Conservation (phyloP, 2,888 invertebrate genomes). For the Conus canariensis region DNA sequence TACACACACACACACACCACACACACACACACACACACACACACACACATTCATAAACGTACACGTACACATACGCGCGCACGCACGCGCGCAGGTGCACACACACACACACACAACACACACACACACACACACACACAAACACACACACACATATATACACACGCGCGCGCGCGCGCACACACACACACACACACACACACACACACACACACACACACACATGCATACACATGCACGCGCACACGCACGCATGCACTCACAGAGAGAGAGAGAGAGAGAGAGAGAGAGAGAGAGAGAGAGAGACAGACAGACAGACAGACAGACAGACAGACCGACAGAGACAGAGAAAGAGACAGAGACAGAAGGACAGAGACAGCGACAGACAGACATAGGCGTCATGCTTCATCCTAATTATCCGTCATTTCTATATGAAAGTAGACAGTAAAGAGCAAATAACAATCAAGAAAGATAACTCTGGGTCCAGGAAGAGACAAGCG, state of each 20-base stretch:
- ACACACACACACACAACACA: constrained; percentile 21
- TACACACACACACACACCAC: neutral
- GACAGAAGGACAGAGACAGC: no score
- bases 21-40: constrained; percentile 21
- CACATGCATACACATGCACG: neutral
- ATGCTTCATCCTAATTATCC: no score
- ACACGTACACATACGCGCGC: neutral
- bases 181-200: constrained; percentile 26
- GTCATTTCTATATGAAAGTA: no score
- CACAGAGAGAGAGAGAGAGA: neutral
- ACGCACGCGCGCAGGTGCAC: neutral
- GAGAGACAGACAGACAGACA: no score
- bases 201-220: constrained; percentile 8
- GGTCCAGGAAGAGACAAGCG: no score
- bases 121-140: constrained; percentile 2
- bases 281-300: no score
- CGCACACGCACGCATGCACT: neutral
- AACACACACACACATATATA: neutral
- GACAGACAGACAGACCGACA: no score
- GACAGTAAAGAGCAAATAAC: no score
- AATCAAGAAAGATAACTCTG: no score
- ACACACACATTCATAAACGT: neutral
- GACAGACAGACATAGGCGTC: no score
- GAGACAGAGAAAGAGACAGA: no score
- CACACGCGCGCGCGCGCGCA: neutral